Conservation (phyloP, 2,797 vertebrate genomes). For the Vespertilio murinus region DNA sequence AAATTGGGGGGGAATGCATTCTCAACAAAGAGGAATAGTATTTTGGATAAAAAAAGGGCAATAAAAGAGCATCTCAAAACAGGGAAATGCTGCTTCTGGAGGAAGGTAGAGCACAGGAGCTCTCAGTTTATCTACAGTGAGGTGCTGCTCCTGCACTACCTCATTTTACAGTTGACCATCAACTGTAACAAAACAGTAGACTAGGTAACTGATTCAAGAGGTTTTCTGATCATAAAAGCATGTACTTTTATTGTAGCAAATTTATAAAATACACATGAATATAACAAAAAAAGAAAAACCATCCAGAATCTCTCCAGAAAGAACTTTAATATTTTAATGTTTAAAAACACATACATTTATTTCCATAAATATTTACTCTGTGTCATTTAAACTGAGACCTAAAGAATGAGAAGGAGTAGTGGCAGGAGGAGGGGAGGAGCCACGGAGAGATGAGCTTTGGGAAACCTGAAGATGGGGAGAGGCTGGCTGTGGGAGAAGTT, state of each 20-base stretch:
- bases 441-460: not conserved
- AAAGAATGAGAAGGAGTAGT: not conserved
- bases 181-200: not conserved
- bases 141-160: rapidly evolving
- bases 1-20: not conserved
- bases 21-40: not conserved
- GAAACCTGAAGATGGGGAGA: not conserved
- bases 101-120: not conserved
- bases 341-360: not conserved
- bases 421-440: not conserved
- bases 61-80: not conserved
- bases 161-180: not conserved
- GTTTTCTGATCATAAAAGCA: not conserved
- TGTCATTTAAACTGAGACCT: not conserved
- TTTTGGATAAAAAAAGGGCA: not conserved
- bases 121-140: not conserved
- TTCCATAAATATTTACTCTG: not conserved
- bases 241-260: not conserved
- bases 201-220: not conserved
- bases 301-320: not conserved
- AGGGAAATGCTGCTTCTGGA: not conserved
- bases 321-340: not conserved
- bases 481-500: not conserved
- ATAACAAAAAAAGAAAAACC: not conserved
- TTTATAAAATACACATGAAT: not conserved